Conservation (phyloP, 2,113 vertebrate species). For the Albula glossodonta region DNA sequence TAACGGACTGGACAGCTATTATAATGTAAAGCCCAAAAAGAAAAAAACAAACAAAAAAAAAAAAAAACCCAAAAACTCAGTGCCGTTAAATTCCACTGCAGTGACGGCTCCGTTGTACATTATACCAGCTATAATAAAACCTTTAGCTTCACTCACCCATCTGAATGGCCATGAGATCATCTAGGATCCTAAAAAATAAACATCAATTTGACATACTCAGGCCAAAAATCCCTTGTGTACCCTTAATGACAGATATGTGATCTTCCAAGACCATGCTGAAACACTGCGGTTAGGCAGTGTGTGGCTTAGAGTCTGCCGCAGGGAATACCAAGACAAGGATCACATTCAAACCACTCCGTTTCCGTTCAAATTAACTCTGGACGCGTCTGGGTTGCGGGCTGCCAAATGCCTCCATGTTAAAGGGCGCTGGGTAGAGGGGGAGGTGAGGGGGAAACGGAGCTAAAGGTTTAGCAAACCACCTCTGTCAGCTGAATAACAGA, state of each 20-base stretch:
- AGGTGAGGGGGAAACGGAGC: not conserved
- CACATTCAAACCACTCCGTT: not conserved
- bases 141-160: slow-evolving; percentile 23
- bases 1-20: slow-evolving; percentile 13
- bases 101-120: slow-evolving; percentile 36
- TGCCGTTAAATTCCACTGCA: slow-evolving; percentile 36
- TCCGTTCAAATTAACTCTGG: not conserved
- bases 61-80: slow-evolving; percentile 25
- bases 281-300: slow-evolving; percentile 2
- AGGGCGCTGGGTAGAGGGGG: too few relatives aligned
- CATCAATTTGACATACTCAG: slow-evolving; percentile 3
- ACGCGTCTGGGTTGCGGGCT: not conserved
- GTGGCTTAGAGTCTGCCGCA: slow-evolving; percentile 7
- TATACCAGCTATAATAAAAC: not conserved
- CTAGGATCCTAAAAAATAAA: slow-evolving; percentile 36
- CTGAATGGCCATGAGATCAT: slow-evolving; percentile 34
- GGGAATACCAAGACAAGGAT: not conserved
- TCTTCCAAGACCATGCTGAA: slow-evolving; percentile 20
- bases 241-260: slow-evolving; percentile 17
- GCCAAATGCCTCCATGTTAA: not conserved
- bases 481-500: not conserved
- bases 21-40: slow-evolving; percentile 20
- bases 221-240: not conserved
- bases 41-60: too few relatives aligned
- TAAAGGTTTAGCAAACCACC: not conserved